A percentile compares a stretch with the other conserved stretches of the same genome.
phyloP scores from a whole-genome alignment of 2,797 vertebrate species.

The Microctenopoma lineatum region DNA sequence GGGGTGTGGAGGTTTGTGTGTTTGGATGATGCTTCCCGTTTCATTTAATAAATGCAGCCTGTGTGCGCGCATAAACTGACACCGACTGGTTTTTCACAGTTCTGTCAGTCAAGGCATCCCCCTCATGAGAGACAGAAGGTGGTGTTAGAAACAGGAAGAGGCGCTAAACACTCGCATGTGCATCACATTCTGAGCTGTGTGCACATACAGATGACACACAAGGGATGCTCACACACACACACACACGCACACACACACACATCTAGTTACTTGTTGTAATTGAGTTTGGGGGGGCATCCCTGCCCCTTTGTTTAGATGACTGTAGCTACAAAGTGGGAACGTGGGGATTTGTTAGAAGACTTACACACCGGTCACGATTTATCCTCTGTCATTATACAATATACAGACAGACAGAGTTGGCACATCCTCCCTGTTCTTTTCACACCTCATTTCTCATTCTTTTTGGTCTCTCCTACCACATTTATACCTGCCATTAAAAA shows the following conservation, averaged over 20 bases:
- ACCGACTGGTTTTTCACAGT: constrained; percentile 9
- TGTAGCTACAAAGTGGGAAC: constrained; percentile 1
- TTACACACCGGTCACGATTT: constrained; percentile 30
- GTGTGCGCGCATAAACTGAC: constrained; percentile 22
- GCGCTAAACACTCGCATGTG: background rate
- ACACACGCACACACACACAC: background rate
- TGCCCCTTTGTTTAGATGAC: constrained; percentile 14
- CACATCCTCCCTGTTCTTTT: constrained; percentile 31
- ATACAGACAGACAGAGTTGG: constrained; percentile 13
- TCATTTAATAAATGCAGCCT: constrained; percentile 26
- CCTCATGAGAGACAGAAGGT: constrained; percentile 10
- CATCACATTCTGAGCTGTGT: background rate
- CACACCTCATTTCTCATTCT: constrained; percentile 32
- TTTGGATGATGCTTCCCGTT: constrained; percentile 8
- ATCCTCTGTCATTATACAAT: constrained; percentile 29
- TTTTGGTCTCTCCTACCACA: constrained; percentile 7
- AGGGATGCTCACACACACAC: constrained; percentile 13
- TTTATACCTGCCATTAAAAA: constrained; percentile 35
- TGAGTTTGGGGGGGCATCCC: constrained; percentile 37
- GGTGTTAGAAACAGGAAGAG: constrained; percentile 25
- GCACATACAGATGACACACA: background rate
- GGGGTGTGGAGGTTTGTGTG: background rate
- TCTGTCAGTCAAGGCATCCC: constrained; percentile 21
- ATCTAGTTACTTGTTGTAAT: constrained; percentile 22
- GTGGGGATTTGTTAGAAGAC: constrained; percentile 37